Conservation (phyloP, 2,797 vertebrate species). For the Pipistrellus pipistrellus region DNA sequence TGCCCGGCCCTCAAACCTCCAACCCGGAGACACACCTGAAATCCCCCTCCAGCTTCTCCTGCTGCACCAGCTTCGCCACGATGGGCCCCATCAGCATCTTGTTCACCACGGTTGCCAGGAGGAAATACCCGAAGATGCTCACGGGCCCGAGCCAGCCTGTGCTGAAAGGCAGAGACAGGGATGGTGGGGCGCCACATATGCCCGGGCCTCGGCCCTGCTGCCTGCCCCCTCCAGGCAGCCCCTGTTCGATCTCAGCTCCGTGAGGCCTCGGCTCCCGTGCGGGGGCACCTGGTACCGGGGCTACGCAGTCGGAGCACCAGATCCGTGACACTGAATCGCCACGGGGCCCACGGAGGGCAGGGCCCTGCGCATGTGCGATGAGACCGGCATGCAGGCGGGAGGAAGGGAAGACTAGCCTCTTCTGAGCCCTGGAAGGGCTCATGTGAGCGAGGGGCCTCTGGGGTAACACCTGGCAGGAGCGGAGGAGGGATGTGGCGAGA, state of each 20-base stretch:
- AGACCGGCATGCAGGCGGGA: neutral
- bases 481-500: neutral
- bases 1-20: neutral
- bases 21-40: constrained; percentile 91
- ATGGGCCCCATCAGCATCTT: constrained; percentile 97
- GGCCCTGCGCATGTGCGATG: fast-evolving
- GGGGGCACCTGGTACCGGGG: neutral
- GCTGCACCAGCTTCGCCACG: constrained; percentile 94
- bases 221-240: neutral
- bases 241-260: no score
- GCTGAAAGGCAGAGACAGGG: constrained; percentile 86
- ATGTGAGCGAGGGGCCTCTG: neutral
- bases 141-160: constrained; percentile 97
- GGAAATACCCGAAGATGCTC: constrained; percentile 96
- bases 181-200: neutral
- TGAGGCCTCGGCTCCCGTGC: neutral
- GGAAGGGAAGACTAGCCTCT: neutral
- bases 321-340: neutral
- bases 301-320: neutral
- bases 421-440: neutral
- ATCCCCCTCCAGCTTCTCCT: constrained; percentile 98
- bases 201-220: neutral
- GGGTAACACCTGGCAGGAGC: neutral
- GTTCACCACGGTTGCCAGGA: constrained; percentile 94
- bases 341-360: neutral